These are phyloP conservation scores for Sandelia bainsii DNA, from an alignment of 2,797 vertebrate species.

Conservation along the genomic window DNA sequence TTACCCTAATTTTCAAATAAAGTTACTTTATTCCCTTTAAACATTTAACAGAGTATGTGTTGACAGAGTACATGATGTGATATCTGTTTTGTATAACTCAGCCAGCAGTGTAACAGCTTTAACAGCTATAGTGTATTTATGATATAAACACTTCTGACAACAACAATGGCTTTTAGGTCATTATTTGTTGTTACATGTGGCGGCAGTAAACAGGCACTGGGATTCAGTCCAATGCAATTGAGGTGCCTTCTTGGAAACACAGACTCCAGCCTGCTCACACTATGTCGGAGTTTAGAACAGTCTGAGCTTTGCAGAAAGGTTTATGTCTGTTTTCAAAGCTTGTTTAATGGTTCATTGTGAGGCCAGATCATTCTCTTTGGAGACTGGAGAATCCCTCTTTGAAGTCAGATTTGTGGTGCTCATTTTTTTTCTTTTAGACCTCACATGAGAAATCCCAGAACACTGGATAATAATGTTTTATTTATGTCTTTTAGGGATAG, in stretches of 20 bases:
- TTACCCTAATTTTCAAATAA: not conserved
- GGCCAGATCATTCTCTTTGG: not conserved
- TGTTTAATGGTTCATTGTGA: not conserved
- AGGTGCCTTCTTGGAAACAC: not conserved
- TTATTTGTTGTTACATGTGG: conserved; percentile 15
- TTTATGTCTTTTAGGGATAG: not conserved
- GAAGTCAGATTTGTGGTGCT: not conserved
- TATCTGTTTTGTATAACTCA: conserved; percentile 22
- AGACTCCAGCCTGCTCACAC: conserved; percentile 11
- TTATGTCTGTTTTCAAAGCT: conserved; percentile 1
- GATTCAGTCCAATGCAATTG: conserved; percentile 1
- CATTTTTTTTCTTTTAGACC: not conserved
- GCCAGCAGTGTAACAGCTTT: conserved; percentile 17
- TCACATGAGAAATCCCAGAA: conserved; percentile 4
- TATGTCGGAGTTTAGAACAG: conserved; percentile 8
- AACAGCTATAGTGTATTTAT: conserved; percentile 21
- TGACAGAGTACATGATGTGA: not conserved
- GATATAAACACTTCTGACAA: conserved; percentile 1
- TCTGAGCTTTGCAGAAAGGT: conserved; percentile 9
- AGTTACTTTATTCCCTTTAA: too few species aligned
- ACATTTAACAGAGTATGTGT: not conserved
- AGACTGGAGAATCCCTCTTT: conserved; percentile 1
- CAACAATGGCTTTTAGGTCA: conserved; percentile 13
- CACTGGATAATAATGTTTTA: not conserved
- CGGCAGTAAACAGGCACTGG: not conserved